These are phyloP conservation scores for Lophura swinhoii DNA, from an alignment of 2,797 vertebrate genomes.

Conservation along the genomic window DNA sequence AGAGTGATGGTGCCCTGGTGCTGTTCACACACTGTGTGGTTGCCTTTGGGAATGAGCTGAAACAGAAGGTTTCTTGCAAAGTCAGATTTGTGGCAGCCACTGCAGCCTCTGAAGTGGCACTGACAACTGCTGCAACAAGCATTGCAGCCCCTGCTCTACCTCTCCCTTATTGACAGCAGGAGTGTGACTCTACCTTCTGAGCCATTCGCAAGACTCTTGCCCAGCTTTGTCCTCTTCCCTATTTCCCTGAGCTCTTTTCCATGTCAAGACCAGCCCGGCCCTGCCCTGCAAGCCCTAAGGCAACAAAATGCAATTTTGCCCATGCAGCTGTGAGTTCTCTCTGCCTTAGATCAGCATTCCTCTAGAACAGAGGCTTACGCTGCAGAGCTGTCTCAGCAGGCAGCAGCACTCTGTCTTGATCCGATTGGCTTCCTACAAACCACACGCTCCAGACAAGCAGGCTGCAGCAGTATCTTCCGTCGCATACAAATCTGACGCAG, in stretches of 20 bases:
- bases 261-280: neutral
- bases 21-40: neutral
- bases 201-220: neutral
- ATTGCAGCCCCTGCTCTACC: neutral
- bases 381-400: neutral
- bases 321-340: fast-evolving
- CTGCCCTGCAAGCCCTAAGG: neutral
- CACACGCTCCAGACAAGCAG: fast-evolving
- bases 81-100: neutral
- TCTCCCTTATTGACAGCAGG: neutral
- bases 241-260: neutral
- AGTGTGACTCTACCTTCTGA: neutral
- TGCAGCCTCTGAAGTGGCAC: neutral
- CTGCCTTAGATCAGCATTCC: neutral
- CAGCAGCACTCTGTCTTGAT: neutral
- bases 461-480: neutral
- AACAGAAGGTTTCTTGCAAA: neutral
- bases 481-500: neutral
- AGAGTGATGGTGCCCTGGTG: neutral
- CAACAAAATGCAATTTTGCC: neutral
- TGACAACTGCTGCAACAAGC: neutral
- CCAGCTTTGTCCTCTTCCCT: neutral
- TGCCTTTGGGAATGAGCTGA: neutral
- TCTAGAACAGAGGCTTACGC: neutral
- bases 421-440: neutral